Evolutionary conservation across 2,888 invertebrate species (phyloP), one percentile per base, ranked within the genome.

Genomic region (Spatulosminthurus flaviceps): DNA sequence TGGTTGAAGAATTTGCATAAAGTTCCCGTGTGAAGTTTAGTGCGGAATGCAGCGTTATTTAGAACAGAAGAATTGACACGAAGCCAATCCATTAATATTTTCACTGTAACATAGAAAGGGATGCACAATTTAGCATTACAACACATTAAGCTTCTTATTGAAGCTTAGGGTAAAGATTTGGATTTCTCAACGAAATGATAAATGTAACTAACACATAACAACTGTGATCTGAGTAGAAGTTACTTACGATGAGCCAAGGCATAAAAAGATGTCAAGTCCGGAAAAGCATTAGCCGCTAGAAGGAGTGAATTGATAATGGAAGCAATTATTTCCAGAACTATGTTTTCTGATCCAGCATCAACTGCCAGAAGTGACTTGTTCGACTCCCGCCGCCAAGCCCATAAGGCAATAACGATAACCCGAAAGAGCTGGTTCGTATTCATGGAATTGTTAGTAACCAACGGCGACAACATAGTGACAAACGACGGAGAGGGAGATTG

Each of bases 31-130:
- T 83, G 81, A n/a, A 84, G 51, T 77, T 83, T 83, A 24, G 75
- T 51, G 5, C 81, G 79, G 64, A 83, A 80, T 67, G 75, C 79
- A n/a, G 78, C 72, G 60, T 78, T 73, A 67, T 77, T 77, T 21
- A 82, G 69, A 29, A 81, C 69, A 9, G 75, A 79, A 24, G 80
- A 77, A 77, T 82, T 81, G 0, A 78, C 76, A 28, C 81, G 72
- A 22, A 85, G 79, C 84, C 84, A 85, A 51, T 85, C 85, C 79
- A 84, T 78, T 4, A 82, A n/a, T 24, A 85, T 81, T 82, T 85
- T 85, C 13, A 85, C 85, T 85, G 77, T 0, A 81, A 83, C n/a
- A n/a, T n/a, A 16, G 42, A 41, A 64, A 64, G 67, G n/a, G n/a
- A n/a, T n/a, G n/a, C n/a, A n/a, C n/a, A n/a, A n/a, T n/a, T n/a